Evolutionary conservation across 2,888 invertebrate genomes (phyloP).

Genomic region (Agrochola litura): DNA sequence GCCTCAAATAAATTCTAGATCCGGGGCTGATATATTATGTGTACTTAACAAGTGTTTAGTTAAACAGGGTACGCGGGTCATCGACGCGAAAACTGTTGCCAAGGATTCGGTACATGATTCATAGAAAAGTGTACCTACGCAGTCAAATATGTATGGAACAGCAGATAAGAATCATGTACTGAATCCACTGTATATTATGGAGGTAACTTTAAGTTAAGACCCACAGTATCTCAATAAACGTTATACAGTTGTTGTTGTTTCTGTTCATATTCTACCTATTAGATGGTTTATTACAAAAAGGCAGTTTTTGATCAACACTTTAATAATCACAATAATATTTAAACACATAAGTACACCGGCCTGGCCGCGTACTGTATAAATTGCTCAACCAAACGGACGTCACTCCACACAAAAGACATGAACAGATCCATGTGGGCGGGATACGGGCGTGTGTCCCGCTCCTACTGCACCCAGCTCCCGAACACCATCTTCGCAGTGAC

Average conservation of each 20-base stretch:
- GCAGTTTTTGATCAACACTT: constrained; percentile 74
- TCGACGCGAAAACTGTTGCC: too few species aligned
- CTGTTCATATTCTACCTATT: neutral
- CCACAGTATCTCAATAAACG: constrained; percentile 44
- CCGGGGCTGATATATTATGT: too few species aligned
- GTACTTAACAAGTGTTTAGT: neutral
- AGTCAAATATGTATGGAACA: too few species aligned
- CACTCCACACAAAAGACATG: neutral
- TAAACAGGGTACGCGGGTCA: too few species aligned
- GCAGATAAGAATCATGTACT: neutral
- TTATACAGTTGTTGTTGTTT: constrained; percentile 34
- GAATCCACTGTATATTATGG: too few species aligned
- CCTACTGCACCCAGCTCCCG: neutral
- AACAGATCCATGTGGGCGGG: neutral
- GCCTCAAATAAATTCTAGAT: too few species aligned
- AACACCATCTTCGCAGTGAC: neutral
- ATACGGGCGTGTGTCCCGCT: neutral
- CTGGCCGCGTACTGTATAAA: constrained; percentile 34
- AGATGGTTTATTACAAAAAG: constrained; percentile 47
- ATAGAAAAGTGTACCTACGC: too few species aligned
- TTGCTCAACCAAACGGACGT: neutral
- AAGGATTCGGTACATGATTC: too few species aligned
- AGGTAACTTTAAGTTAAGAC: neutral
- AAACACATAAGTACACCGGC: constrained; percentile 45
- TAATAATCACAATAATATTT: constrained; percentile 72